Conservation (phyloP, 2,113 vertebrate species). For the Fukomys damarensis region DNA sequence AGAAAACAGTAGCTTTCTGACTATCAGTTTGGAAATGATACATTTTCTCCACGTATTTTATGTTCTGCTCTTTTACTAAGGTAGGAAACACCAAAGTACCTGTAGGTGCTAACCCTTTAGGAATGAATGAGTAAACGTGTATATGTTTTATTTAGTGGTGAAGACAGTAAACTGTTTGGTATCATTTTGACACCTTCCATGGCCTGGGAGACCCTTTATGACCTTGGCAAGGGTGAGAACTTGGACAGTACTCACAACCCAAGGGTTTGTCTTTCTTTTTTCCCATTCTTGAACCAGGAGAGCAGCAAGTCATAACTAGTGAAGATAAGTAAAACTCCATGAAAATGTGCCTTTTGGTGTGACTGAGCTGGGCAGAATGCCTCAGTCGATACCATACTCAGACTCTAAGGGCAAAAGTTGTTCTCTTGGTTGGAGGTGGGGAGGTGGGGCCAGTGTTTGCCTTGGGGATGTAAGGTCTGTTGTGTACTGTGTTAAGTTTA, state of each 20-base stretch:
- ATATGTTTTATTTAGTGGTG: background rate
- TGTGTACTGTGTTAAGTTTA: background rate
- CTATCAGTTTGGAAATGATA: conserved; percentile 5
- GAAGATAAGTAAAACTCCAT: background rate
- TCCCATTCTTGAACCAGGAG: background rate
- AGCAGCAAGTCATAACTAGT: background rate
- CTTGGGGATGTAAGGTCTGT: background rate
- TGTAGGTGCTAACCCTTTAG: background rate
- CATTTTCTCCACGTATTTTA: background rate
- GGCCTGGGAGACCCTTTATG: background rate
- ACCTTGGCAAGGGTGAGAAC: background rate
- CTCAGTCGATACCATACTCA: background rate
- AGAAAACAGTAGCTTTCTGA: background rate
- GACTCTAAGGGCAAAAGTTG: background rate
- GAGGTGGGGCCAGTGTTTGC: background rate
- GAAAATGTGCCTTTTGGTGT: background rate
- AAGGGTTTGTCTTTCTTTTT: background rate
- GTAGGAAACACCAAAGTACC: background rate
- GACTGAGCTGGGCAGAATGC: background rate
- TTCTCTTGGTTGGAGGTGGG: background rate
- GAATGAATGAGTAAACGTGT: background rate
- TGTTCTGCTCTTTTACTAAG: background rate
- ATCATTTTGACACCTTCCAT: background rate
- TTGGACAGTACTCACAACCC: background rate
- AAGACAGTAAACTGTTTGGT: background rate